These are phyloP conservation scores for Xestoiulus laeticollis DNA, from an alignment of 2,888 invertebrate species.

Conservation along the genomic window DNA sequence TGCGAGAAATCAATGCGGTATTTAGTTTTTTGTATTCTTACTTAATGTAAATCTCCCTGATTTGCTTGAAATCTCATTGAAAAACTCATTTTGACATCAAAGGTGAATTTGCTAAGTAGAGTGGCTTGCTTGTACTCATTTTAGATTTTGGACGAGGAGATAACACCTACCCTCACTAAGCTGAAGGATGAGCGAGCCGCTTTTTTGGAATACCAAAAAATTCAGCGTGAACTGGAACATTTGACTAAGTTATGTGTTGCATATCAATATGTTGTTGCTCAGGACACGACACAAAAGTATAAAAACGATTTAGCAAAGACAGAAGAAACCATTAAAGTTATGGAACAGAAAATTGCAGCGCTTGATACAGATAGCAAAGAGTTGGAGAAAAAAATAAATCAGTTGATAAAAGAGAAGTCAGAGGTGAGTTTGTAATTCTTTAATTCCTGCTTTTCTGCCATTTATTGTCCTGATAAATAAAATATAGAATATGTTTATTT, in stretches of 20 bases:
- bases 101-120: neutral
- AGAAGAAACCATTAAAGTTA: conserved; percentile 67
- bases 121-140: conserved; percentile 15
- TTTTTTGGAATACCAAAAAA: conserved; percentile 87
- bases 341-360: conserved; percentile 71
- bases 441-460: no score
- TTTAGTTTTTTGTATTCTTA: neutral
- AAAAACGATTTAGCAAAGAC: conserved; percentile 64
- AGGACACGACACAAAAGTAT: conserved; percentile 63
- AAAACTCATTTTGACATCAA: neutral
- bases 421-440: conserved; percentile 65
- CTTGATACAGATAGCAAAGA: neutral
- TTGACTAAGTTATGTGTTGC: conserved; percentile 78
- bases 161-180: conserved; percentile 87
- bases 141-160: conserved; percentile 76
- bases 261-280: conserved; percentile 73
- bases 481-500: no score
- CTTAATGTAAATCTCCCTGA: neutral
- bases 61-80: neutral
- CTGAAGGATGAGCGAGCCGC: conserved; percentile 84
- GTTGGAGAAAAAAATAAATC: conserved; percentile 63
- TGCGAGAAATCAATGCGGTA: conserved; percentile 84
- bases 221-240: conserved; percentile 83
- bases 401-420: conserved; percentile 71
- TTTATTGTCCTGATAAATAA: no score